These are phyloP conservation scores for Gambelia wislizenii DNA, from an alignment of 2,797 vertebrate genomes.

Conservation along the genomic window DNA sequence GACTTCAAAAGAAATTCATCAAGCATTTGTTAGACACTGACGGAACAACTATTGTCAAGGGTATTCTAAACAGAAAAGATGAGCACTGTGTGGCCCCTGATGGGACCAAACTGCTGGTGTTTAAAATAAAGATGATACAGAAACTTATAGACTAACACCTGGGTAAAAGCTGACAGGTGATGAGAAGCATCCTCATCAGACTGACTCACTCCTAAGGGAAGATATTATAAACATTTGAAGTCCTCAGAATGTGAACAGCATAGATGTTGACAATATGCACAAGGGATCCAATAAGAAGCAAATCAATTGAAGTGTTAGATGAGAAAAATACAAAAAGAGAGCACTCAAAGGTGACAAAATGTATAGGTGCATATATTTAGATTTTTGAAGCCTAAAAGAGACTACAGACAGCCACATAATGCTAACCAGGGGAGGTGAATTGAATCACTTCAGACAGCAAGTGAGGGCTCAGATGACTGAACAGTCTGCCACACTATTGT, in stretches of 20 bases:
- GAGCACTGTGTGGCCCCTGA: not conserved
- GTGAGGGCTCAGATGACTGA: not conserved
- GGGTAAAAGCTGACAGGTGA: conserved; percentile 7
- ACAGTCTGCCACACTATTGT: no score
- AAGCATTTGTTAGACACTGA: conserved; percentile 3
- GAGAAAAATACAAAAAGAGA: not conserved
- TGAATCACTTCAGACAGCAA: not conserved
- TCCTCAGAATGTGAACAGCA: conserved; percentile 16
- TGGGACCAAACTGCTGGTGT: conserved; percentile 7
- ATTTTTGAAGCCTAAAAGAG: not conserved
- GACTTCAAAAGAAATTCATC: conserved; percentile 22
- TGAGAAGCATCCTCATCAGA: conserved; percentile 10
- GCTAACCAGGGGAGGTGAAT: not conserved
- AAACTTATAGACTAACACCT: conserved; percentile 16
- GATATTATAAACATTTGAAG: conserved; percentile 7
- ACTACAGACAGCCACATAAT: not conserved
- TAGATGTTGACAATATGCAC: conserved; percentile 18
- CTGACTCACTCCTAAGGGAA: conserved; percentile 15
- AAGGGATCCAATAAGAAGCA: conserved; percentile 7
- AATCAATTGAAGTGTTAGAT: not conserved
- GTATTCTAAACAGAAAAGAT: conserved; percentile 12
- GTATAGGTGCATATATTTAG: not conserved
- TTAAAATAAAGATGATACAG: conserved; percentile 30
- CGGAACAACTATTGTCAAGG: conserved; percentile 14
- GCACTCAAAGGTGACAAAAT: not conserved